These are phyloP conservation scores for Alviniconcha marisindica DNA, from an alignment of 1,140 invertebrate genomes.

Conservation along the genomic window DNA sequence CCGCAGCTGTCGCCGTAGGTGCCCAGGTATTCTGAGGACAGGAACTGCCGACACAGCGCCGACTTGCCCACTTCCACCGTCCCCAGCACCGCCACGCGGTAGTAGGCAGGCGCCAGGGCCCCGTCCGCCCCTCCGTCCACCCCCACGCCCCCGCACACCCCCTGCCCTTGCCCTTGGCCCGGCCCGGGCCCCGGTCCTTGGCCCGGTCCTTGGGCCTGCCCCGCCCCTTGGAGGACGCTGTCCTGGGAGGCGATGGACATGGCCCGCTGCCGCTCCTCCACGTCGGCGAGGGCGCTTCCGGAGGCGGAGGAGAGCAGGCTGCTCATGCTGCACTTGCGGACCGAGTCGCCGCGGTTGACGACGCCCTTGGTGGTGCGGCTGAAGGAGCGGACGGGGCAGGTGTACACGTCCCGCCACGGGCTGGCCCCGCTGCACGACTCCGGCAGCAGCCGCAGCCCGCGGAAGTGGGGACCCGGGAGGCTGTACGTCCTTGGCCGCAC, in stretches of 20 bases:
- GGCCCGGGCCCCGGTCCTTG: neutral
- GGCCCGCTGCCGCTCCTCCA: slow-evolving; percentile 35
- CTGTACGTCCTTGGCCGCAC: slow-evolving; percentile 31
- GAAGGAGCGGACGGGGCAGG: slow-evolving; percentile 86
- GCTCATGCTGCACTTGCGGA: slow-evolving; percentile 78
- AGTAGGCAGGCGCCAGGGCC: slow-evolving; percentile 69
- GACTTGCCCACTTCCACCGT: slow-evolving; percentile 93
- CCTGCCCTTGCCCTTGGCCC: neutral
- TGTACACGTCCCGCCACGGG: slow-evolving; percentile 18
- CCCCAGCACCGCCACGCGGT: slow-evolving; percentile 90
- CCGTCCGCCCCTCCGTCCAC: slow-evolving; percentile 27
- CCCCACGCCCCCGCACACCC: slow-evolving; percentile 27
- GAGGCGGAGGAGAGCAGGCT: slow-evolving; percentile 85
- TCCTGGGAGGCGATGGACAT: slow-evolving; percentile 35
- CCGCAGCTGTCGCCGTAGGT: slow-evolving; percentile 85
- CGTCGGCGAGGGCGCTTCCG: slow-evolving; percentile 78
- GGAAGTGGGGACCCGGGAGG: slow-evolving; percentile 1
- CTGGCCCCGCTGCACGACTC: neutral
- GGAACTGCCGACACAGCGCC: slow-evolving; percentile 91
- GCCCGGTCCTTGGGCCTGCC: neutral
- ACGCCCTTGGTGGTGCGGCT: slow-evolving; percentile 90
- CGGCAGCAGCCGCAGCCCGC: neutral
- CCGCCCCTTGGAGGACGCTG: neutral
- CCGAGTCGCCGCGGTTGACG: slow-evolving; percentile 95
- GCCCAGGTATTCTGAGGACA: slow-evolving; percentile 96